These are phyloP conservation scores for Melanocharis versteri DNA, from an alignment of 2,113 vertebrate species.

Conservation along the genomic window DNA sequence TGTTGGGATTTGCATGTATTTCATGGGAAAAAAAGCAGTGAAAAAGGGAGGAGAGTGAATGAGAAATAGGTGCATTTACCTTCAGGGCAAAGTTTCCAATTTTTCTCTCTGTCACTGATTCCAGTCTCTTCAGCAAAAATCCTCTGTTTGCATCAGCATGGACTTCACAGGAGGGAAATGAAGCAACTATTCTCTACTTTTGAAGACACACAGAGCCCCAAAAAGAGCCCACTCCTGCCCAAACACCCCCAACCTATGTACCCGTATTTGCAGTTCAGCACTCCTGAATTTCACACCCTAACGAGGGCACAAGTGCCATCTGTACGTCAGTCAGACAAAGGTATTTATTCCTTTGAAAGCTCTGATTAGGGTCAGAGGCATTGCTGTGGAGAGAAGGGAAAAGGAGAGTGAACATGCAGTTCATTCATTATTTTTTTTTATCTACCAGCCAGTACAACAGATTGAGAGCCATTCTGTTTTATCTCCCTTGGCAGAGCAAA, in stretches of 20 bases:
- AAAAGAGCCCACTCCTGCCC: neutral
- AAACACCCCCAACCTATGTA: neutral
- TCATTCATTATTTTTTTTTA: neutral
- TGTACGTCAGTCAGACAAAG: neutral
- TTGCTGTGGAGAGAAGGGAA: neutral
- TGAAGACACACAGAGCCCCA: neutral
- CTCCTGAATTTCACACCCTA: neutral
- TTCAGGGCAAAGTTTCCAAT: constrained; percentile 59
- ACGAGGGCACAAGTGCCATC: neutral
- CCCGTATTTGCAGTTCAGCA: neutral
- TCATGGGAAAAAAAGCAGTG: constrained; percentile 59
- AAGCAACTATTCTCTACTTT: neutral
- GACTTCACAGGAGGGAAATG: neutral
- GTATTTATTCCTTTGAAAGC: neutral
- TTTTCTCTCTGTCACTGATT: constrained; percentile 44
- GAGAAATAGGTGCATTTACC: constrained; percentile 50
- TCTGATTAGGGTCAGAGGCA: neutral
- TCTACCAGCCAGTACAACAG: neutral
- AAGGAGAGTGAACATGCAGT: neutral
- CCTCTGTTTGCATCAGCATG: neutral
- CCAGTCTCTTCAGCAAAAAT: neutral
- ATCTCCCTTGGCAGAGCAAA: neutral
- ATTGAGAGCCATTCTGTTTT: neutral
- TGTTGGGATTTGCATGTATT: constrained; percentile 63
- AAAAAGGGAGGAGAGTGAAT: constrained; percentile 53